These are phyloP conservation scores for Platichthys flesus DNA, from an alignment of 2,113 vertebrate genomes.

Conservation along the genomic window DNA sequence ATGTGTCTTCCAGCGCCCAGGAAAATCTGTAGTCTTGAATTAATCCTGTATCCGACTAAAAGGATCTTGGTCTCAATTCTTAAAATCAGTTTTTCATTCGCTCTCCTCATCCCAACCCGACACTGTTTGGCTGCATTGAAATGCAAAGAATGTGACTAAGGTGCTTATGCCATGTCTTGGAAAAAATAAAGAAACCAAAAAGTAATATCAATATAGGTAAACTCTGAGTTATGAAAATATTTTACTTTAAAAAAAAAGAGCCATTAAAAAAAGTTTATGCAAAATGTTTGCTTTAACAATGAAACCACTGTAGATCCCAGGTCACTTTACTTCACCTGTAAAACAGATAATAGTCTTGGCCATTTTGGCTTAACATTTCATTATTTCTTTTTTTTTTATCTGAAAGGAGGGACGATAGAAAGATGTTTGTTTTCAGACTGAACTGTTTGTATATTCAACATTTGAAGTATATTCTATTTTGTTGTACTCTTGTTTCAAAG, in stretches of 20 bases:
- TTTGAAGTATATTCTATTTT: slow-evolving; percentile 99
- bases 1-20: neutral
- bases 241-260: neutral
- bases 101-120: neutral
- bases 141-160: slow-evolving; percentile 13
- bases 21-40: slow-evolving; percentile 1
- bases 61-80: neutral
- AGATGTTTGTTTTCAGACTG: slow-evolving; percentile 93
- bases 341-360: slow-evolving; percentile 11
- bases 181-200: slow-evolving; percentile 2
- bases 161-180: slow-evolving; percentile 27
- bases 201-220: slow-evolving; percentile 17
- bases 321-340: slow-evolving; percentile 34
- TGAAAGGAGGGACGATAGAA: slow-evolving; percentile 72
- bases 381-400: slow-evolving; percentile 38
- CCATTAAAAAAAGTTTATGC: slow-evolving; percentile 21
- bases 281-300: neutral
- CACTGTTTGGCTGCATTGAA: slow-evolving; percentile 20
- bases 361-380: slow-evolving; percentile 49
- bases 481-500: slow-evolving; percentile 99
- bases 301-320: slow-evolving; percentile 28
- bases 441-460: slow-evolving; percentile 99
- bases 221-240: neutral
- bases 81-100: neutral
- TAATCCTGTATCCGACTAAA: slow-evolving; percentile 6